These are phyloP conservation scores for Meiosimyza decipiens DNA, from an alignment of 2,888 invertebrate genomes.

Conservation along the genomic window DNA sequence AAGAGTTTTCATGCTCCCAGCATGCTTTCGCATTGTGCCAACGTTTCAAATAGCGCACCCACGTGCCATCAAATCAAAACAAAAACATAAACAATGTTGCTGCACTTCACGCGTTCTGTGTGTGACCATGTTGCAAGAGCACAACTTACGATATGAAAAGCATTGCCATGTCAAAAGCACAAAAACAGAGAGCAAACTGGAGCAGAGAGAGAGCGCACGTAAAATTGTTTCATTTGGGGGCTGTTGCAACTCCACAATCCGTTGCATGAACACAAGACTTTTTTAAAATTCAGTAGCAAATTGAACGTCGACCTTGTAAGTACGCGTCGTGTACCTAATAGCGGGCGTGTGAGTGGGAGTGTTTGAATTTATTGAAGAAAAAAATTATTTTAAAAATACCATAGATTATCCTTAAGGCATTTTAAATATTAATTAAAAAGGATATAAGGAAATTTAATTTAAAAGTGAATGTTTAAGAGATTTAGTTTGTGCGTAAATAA, in stretches of 20 bases:
- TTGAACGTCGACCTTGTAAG: slow-evolving; percentile 46
- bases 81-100: slow-evolving; percentile 33
- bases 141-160: slow-evolving; percentile 28
- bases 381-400: neutral
- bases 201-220: slow-evolving; percentile 3
- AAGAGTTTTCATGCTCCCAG: no score
- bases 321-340: slow-evolving; percentile 18
- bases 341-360: slow-evolving; percentile 34
- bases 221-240: neutral
- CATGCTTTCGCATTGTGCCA: neutral
- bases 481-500: neutral
- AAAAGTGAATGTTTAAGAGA: neutral
- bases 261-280: slow-evolving; percentile 24
- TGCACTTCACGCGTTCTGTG: neutral
- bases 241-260: slow-evolving; percentile 31
- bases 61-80: slow-evolving; percentile 38
- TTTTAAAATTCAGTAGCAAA: slow-evolving; percentile 47
- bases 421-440: neutral
- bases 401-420: neutral
- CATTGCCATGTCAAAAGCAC: slow-evolving; percentile 37
- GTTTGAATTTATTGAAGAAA: neutral
- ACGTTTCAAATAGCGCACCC: slow-evolving; percentile 34
- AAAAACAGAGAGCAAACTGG: slow-evolving; percentile 34
- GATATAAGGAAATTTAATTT: neutral
- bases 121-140: slow-evolving; percentile 2